Base-by-base conservation (phyloP, 2,888 invertebrate genomes). In the Drosophila nr. fundita region DNA sequence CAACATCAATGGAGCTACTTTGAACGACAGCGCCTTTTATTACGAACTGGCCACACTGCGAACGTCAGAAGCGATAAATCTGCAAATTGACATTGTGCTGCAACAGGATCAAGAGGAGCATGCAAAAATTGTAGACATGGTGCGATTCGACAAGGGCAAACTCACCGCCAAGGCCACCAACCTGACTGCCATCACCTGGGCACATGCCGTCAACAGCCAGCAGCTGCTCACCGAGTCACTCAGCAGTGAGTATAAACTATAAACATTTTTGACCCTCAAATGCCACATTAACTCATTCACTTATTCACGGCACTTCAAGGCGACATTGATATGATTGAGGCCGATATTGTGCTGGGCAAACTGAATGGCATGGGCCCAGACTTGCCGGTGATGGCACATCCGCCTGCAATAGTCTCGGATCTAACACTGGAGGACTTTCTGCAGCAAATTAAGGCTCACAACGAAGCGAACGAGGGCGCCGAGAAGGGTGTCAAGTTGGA, bases 311-410 rank as follows among this genome's bases (percentile, higher is more conserved):
- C 54, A 38, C 18, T 48, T 29, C 8, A 27, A 93, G 96, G 94
- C 84, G 94, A 94, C 59, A 92, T 95, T 40, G 95, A 96, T 92
- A 98, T 98, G 96, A 93, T 98, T 68, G 98, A 98, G 93, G 98
- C 97, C 0, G 98, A 98, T 91, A 95, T 98, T 34, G 94, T 96
- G 10, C 86, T 97, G 60, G 97, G 97, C 18, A 94, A 93, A 38
- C 68, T 95, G 50, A 94, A 94, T 52, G 91, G 83, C 24, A 70
- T 68, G 10, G 92, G 92, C 10, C 94, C 94, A 4, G 93, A 94
- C 15, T 87, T 94, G 13, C 97, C 98, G 0, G 95, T 98, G 49
- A 98, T 98, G 98, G 97, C 96, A 0, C 97, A 98, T 93, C 97
- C 98, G 1, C 97, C 98, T 0, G 93, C 93, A 0, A 94, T 91